These are phyloP conservation scores for Andricus quercusramuli DNA, from an alignment of 2,888 invertebrate species.

Conservation along the genomic window DNA sequence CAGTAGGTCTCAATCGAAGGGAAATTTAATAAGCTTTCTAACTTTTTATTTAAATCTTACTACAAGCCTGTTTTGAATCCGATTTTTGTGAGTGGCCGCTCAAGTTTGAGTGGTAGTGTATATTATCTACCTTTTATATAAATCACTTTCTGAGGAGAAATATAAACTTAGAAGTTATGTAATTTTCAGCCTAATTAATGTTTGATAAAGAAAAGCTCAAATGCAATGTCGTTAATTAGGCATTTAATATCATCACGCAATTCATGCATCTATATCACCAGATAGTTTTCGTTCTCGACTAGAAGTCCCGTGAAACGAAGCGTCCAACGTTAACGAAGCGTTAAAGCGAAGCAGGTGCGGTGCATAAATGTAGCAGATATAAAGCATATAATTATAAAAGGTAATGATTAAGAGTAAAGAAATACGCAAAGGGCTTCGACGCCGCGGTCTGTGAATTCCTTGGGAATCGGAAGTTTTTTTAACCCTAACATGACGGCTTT, in stretches of 20 bases:
- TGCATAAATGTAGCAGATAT: constrained; percentile 66
- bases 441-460: neutral
- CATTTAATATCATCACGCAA: constrained; percentile 25
- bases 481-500: constrained; percentile 12
- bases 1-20: no score
- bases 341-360: constrained; percentile 73
- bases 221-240: constrained; percentile 8
- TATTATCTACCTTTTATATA: no score
- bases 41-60: no score
- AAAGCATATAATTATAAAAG: constrained; percentile 65
- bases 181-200: neutral
- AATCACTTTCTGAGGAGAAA: neutral
- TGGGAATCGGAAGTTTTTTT: constrained; percentile 31
- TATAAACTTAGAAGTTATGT: neutral
- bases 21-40: no score
- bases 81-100: no score
- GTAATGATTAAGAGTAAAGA: constrained; percentile 48
- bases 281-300: constrained; percentile 58
- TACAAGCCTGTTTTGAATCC: no score
- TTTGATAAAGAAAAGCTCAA: neutral
- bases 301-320: constrained; percentile 67
- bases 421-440: constrained; percentile 14
- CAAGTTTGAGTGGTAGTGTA: no score
- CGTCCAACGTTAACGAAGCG: constrained; percentile 75
- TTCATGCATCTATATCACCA: constrained; percentile 7